These are phyloP conservation scores for Exaiptasia diaphana DNA, from an alignment of 64 coral and sea anemone genomes.

Conservation along the genomic window DNA sequence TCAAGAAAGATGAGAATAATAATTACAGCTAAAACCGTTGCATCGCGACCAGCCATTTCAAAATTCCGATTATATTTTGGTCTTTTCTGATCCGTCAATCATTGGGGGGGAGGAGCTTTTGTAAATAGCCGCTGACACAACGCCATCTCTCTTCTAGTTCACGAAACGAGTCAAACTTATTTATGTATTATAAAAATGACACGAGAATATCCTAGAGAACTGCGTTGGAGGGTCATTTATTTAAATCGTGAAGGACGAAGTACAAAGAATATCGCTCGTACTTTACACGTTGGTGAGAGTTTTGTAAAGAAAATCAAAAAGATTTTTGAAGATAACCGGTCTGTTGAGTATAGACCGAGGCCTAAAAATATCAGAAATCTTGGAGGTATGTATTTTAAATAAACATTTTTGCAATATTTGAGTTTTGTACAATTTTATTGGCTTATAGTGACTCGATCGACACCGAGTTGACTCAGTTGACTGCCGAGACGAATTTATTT, in stretches of 20 bases:
- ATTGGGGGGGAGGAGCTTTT: neutral
- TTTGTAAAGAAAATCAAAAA: constrained; percentile 15
- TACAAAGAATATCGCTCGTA: neutral
- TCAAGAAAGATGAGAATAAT: no score
- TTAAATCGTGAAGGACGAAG: neutral
- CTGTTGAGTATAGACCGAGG: neutral
- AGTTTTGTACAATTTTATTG: no score
- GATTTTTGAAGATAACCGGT: neutral
- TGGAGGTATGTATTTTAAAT: neutral
- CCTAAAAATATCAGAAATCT: neutral
- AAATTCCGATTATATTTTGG: no score
- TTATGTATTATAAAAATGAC: neutral
- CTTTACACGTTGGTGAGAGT: constrained; percentile 1
- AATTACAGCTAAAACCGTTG: no score
- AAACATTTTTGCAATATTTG: neutral
- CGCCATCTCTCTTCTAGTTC: neutral
- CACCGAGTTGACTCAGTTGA: no score
- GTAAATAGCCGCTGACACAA: neutral
- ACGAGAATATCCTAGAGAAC: constrained; percentile 1
- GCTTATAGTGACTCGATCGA: no score
- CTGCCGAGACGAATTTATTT: no score
- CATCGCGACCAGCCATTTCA: no score
- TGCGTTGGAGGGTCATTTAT: constrained; percentile 8
- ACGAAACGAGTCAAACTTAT: neutral
- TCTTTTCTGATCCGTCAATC: no score